Conservation (phyloP, 2,797 vertebrate genomes). For the Enteromius thamalakanensis region DNA sequence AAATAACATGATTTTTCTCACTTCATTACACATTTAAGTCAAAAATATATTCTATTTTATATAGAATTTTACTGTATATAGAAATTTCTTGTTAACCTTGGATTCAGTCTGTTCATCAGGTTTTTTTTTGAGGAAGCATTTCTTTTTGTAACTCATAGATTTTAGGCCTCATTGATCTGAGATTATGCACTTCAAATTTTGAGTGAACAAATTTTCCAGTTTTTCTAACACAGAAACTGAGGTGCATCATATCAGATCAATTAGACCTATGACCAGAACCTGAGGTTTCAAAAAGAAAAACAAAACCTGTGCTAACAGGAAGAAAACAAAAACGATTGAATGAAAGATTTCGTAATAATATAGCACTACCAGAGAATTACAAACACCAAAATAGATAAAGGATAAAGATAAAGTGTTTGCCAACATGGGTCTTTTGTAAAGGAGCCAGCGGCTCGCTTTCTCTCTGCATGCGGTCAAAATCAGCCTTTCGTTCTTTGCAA, state of each 20-base stretch:
- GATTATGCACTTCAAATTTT: background rate
- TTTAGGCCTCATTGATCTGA: background rate
- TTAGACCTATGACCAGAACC: background rate
- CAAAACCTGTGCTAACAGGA: background rate
- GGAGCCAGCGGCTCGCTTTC: background rate
- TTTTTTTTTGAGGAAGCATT: background rate
- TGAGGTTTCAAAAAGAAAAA: background rate
- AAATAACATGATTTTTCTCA: background rate
- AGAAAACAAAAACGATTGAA: background rate
- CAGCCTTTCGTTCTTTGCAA: slow-evolving; percentile 7
- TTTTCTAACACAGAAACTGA: background rate
- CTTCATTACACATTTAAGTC: too few species aligned
- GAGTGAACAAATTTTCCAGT: background rate
- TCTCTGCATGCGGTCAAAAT: background rate
- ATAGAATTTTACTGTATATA: too few species aligned
- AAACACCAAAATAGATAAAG: background rate
- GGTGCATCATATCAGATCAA: background rate
- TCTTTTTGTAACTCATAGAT: background rate
- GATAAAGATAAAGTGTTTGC: background rate
- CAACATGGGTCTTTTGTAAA: background rate
- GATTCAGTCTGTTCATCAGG: background rate
- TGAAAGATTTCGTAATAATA: background rate
- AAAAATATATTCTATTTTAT: too few species aligned
- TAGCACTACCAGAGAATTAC: background rate
- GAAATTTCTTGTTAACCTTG: too few species aligned